Evolutionary conservation across 2,797 vertebrate genomes (phyloP).

Genomic region (Phrynocephalus guinanensis): DNA sequence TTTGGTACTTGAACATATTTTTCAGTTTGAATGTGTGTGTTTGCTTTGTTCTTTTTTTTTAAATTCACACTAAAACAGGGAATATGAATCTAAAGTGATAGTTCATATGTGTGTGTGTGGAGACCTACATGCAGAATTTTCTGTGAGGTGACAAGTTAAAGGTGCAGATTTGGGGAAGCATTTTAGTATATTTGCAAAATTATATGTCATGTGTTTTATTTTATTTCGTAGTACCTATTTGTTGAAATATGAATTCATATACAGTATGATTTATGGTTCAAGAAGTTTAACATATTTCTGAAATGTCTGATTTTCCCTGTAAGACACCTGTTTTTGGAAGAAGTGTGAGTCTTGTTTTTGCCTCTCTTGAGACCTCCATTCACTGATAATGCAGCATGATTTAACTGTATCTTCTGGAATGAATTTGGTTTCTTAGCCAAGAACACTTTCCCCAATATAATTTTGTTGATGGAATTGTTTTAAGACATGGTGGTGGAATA

Average conservation of each 20-base stretch:
- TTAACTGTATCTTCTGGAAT: neutral
- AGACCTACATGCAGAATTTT: conserved; percentile 64
- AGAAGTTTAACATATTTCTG: conserved; percentile 42
- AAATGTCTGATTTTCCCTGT: conserved; percentile 24
- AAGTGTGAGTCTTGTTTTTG: conserved; percentile 9
- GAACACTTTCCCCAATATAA: too few species aligned
- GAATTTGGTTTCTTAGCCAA: conserved; percentile 6
- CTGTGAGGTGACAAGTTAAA: conserved; percentile 58
- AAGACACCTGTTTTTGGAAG: conserved; percentile 7
- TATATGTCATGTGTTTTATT: conserved; percentile 41
- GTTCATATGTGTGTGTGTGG: conserved; percentile 70
- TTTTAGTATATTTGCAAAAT: conserved; percentile 37
- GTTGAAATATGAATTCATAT: conserved; percentile 52
- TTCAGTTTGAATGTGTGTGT: conserved; percentile 82
- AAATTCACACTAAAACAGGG: conserved; percentile 67
- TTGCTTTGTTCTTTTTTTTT: conserved; percentile 48
- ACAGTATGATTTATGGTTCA: conserved; percentile 34
- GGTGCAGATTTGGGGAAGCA: conserved; percentile 56
- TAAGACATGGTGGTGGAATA: neutral
- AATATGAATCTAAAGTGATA: conserved; percentile 71
- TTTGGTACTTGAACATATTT: conserved; percentile 89
- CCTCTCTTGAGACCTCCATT: conserved; percentile 31
- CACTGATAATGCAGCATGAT: neutral
- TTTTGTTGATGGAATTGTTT: too few species aligned
- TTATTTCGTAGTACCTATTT: conserved; percentile 40